These are phyloP conservation scores for Thereuonema tuberculata DNA, from an alignment of 1,140 invertebrate species.

Conservation along the genomic window DNA sequence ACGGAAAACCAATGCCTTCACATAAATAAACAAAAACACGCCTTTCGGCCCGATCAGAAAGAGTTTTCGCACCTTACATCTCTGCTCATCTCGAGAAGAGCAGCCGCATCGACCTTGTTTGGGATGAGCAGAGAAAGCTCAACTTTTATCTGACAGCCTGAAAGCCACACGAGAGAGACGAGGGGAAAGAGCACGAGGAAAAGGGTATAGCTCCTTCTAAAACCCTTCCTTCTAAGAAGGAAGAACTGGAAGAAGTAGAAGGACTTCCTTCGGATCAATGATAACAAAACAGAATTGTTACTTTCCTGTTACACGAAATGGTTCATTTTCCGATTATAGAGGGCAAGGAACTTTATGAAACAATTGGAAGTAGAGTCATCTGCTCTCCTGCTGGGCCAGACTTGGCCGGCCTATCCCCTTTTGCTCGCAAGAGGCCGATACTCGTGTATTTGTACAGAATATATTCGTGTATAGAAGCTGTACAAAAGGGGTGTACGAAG, in stretches of 20 bases:
- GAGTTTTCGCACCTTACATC: neutral
- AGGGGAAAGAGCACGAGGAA: neutral
- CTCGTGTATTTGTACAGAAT: slow-evolving; percentile 19
- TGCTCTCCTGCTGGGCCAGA: neutral
- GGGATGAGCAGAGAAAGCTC: too few species aligned
- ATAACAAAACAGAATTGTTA: neutral
- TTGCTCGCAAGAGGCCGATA: slow-evolving; percentile 18
- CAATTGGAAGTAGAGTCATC: neutral
- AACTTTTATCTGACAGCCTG: neutral
- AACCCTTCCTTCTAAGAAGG: too few species aligned
- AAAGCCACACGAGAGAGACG: neutral
- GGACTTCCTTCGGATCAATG: neutral
- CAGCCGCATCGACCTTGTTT: neutral
- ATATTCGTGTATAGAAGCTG: slow-evolving; percentile 16
- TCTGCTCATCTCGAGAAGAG: neutral
- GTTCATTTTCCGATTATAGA: neutral
- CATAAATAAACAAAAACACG: too few species aligned
- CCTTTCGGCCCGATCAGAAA: too few species aligned
- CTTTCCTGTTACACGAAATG: neutral
- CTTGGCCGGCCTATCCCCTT: neutral
- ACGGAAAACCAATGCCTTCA: too few species aligned
- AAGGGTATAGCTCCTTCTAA: neutral
- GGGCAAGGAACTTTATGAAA: neutral
- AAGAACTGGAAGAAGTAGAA: neutral
- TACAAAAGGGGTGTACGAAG: slow-evolving; percentile 10